Conservation (phyloP, 2,888 invertebrate species). For the Coenonympha arcania region DNA sequence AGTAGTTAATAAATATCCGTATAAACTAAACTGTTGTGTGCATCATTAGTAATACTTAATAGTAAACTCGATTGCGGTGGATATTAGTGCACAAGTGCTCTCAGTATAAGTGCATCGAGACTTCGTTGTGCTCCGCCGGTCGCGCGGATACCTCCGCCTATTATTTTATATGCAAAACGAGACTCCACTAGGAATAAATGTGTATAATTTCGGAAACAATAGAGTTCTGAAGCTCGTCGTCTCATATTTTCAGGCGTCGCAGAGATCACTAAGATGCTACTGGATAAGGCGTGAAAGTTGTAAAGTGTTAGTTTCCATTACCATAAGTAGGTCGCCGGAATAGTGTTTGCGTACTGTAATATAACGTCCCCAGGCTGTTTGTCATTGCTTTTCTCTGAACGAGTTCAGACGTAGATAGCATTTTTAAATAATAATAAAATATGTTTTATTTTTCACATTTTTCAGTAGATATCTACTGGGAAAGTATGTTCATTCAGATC, state of each 20-base stretch:
- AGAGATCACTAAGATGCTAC: conserved; percentile 25
- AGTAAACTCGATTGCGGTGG: no score
- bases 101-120: conserved; percentile 55
- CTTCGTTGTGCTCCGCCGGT: conserved; percentile 38
- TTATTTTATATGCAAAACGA: conserved; percentile 65
- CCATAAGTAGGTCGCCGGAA: conserved; percentile 27
- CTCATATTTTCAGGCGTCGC: conserved; percentile 25
- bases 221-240: conserved; percentile 41
- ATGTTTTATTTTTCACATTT: neutral
- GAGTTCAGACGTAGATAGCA: conserved; percentile 12
- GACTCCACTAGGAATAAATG: conserved; percentile 40
- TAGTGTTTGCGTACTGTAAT: conserved; percentile 26
- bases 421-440: conserved; percentile 14
- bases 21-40: no score
- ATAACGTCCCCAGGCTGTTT: conserved; percentile 22
- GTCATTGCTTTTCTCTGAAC: conserved; percentile 26
- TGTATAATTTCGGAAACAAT: conserved; percentile 57
- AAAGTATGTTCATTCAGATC: neutral
- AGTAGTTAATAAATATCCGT: no score
- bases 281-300: conserved; percentile 27
- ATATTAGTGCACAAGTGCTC: conserved; percentile 44
- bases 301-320: conserved; percentile 27
- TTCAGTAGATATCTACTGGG: neutral
- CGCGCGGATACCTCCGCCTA: conserved; percentile 42
- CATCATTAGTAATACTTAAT: no score